Base-by-base conservation (phyloP, 1,140 invertebrate species). In the Aphelenchoides fujianensis region DNA sequence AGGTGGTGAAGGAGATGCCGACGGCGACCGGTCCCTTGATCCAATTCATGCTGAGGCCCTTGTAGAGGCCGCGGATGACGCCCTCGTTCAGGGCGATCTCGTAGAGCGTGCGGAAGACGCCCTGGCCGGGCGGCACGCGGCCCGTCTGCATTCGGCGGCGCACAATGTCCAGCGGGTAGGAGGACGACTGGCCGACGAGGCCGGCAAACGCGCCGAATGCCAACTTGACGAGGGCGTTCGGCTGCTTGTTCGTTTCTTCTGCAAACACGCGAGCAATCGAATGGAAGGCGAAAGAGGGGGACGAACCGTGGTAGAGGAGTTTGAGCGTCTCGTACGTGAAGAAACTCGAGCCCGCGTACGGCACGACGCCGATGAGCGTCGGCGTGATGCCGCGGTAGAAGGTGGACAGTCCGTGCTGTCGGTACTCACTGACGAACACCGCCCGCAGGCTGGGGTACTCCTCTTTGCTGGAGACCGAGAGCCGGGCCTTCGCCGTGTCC, bases 21-120 rank as follows among this genome's bases (percentile, higher is more conserved):
- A 95, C 94, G 1, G 95, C 92, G 54, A 98, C 92, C 0, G 96
- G 96, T 2, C 96, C 96, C 87, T 99, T 98, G 1, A 98, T 90
- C 93, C 94, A 98, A 87, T 98, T 98, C 92, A 99, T 95, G 76
- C 92, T 95, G 0, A 98, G 88, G 0, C 95, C 96, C 87, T 99
- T 99, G 87, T 93, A 99, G 80, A 97, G 91, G 0, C 95, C 95
- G 72, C 89, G 88, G 84, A 89, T 90, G 27, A 94, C 84, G 30
- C 96, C 95, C 87, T 84, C 82, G 71, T 75, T 73, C 30, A 73
- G 66, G 61, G 68, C 72, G 68, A 80, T 77, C 3, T 78, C n/a
- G 57, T 66, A 55, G 9, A 83, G 71, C 3, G 79, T 69, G 32
- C 28, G 9, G 7, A 82, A 34, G 34, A 82, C 68, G 35, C 78